phyloP scores from a whole-genome alignment of 2,888 invertebrate genomes.

The Eristalinus sepulchralis region DNA sequence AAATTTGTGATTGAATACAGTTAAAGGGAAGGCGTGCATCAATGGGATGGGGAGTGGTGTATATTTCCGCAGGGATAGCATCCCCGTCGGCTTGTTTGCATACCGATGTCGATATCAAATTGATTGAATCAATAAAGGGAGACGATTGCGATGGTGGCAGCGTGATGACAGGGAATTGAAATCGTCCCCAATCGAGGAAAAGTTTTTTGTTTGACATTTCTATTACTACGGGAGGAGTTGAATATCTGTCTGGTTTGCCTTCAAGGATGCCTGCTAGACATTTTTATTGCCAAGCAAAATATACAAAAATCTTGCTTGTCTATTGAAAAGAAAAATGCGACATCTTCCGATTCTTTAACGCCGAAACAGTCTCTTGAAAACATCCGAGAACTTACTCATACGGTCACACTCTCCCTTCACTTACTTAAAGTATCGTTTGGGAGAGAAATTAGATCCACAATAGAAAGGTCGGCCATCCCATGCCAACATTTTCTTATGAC shows the following conservation, averaged over 20 bases:
- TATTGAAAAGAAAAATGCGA: too few relatives aligned
- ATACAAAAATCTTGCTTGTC: background rate
- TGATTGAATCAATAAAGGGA: constrained; percentile 76
- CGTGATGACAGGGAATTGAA: constrained; percentile 54
- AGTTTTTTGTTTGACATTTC: constrained; percentile 57
- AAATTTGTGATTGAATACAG: background rate
- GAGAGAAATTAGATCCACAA: too few relatives aligned
- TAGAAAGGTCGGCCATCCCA: too few relatives aligned
- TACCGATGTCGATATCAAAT: constrained; percentile 75
- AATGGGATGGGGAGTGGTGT: background rate
- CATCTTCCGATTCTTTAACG: background rate
- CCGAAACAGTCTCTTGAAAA: too few relatives aligned
- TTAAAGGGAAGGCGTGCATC: background rate
- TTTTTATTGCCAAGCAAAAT: constrained; percentile 48
- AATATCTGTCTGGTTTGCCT: constrained; percentile 27
- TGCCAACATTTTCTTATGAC: too few relatives aligned
- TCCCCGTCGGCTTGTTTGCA: constrained; percentile 74
- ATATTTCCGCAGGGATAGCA: constrained; percentile 55
- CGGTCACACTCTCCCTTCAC: too few relatives aligned
- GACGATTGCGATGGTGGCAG: constrained; percentile 10
- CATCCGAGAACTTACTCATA: too few relatives aligned
- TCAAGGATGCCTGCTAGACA: constrained; percentile 49
- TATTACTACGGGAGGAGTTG: constrained; percentile 30
- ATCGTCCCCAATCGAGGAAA: constrained; percentile 46
- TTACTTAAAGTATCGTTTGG: background rate